A percentile compares a stretch with the other conserved stretches of the same genome.
Evolutionary conservation across 2,113 vertebrate genomes (phyloP).

Genomic region (Notothenia coriiceps): DNA sequence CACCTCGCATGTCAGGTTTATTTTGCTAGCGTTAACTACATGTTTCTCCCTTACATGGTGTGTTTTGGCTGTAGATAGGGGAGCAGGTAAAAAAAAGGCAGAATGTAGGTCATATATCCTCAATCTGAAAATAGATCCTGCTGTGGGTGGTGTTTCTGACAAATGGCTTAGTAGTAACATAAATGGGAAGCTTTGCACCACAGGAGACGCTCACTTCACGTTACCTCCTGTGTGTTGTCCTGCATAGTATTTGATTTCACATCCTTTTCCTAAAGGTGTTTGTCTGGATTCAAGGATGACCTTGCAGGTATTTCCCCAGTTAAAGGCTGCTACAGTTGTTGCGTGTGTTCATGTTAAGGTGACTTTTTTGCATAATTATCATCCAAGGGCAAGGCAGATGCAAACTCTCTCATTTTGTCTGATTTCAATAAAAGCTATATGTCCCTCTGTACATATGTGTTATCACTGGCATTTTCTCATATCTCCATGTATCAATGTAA

Average conservation of each 20-base stretch:
- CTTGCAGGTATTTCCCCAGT: conserved; percentile 20
- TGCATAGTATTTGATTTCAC: neutral
- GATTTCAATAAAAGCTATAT: neutral
- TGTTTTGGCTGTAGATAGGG: conserved; percentile 34
- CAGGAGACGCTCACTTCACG: neutral
- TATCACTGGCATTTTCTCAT: neutral
- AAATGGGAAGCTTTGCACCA: neutral
- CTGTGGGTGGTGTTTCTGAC: neutral
- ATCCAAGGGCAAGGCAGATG: neutral
- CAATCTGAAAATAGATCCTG: neutral
- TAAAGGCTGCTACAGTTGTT: conserved; percentile 28
- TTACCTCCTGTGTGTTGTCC: neutral
- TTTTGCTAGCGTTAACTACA: conserved; percentile 57
- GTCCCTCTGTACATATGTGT: conserved; percentile 8
- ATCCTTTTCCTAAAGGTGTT: neutral
- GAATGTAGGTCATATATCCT: conserved; percentile 57
- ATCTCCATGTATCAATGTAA: conserved; percentile 12
- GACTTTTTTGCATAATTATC: conserved; percentile 22
- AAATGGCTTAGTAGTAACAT: conserved; percentile 16
- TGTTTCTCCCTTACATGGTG: conserved; percentile 37
- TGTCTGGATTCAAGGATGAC: neutral
- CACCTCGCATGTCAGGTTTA: conserved; percentile 65
- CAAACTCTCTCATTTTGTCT: conserved; percentile 17
- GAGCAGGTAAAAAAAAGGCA: conserved; percentile 54
- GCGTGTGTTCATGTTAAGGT: neutral